Percentiles rank a stretch among this genome's conserved stretches.
Evolutionary conservation across 2,888 invertebrate species (phyloP).

Genomic region (Thymelicus sylvestris): DNA sequence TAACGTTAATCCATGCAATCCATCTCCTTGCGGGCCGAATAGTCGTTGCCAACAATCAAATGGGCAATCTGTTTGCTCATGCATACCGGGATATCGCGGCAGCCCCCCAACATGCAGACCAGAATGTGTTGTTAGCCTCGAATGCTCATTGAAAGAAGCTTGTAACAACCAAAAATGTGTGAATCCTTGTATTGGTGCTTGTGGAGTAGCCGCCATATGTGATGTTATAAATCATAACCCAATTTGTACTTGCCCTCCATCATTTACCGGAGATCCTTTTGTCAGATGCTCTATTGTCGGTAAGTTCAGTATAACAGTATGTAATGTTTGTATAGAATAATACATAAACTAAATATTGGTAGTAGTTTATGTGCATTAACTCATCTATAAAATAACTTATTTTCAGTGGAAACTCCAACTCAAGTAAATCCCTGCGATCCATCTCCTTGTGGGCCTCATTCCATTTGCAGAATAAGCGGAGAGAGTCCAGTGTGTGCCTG

Average conservation of each 20-base stretch:
- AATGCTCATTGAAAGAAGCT: conserved; percentile 89
- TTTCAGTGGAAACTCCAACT: conserved; percentile 51
- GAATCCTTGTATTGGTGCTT: conserved; percentile 92
- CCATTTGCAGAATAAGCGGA: conserved; percentile 88
- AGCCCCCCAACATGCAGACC: conserved; percentile 91
- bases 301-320: conserved; percentile 47
- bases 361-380: background rate
- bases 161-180: conserved; percentile 90
- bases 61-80: conserved; percentile 89
- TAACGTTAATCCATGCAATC: conserved; percentile 87
- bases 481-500: conserved; percentile 91
- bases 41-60: conserved; percentile 89
- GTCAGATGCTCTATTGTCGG: conserved; percentile 85
- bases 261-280: conserved; percentile 92
- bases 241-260: conserved; percentile 89
- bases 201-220: conserved; percentile 89
- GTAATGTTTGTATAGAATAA: too few relatives aligned
- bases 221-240: conserved; percentile 91
- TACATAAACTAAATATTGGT: background rate
- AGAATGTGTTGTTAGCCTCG: conserved; percentile 90
- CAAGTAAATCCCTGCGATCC: conserved; percentile 86
- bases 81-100: conserved; percentile 88
- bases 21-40: conserved; percentile 92
- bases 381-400: background rate
- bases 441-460: conserved; percentile 91